Base-by-base conservation (phyloP, 2,888 invertebrate species). In the Schizaphis graminum region DNA sequence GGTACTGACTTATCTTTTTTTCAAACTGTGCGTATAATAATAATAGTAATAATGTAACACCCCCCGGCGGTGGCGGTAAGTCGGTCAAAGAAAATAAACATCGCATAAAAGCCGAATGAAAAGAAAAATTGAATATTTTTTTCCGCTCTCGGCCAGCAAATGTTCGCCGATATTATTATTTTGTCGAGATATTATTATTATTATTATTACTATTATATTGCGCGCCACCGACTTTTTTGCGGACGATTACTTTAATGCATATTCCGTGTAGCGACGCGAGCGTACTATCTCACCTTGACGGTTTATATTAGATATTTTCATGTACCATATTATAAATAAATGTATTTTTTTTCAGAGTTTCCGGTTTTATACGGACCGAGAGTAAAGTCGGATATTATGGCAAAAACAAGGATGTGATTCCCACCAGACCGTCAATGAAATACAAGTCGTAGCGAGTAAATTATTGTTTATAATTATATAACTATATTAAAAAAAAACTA, bases 161-260 rank as follows among this genome's bases (percentile, higher is more conserved):
- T 89, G 35, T 89, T 13, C n/a, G 26, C 41, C 41, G 41, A 44
- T 89, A 89, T 57, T 89, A 77, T 77, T 77, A 77, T 89, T 53
- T 47, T 49, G 35, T 53, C 26, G 41, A 57, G 86, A 77, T 77
- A 77, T 77, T 77, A 77, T 77, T 77, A 67, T n/a, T 67, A 67
- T 61, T 61, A 67, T 67, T 67, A 67, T 67, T 67, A 67, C n/a
- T 67, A 67, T 35, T 57, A 10, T 57, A 77, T 35, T 35, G 67
- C 49, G 49, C 13, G 16, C 47, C n/a, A 57, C 41, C 91, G 84
- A 28, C 10, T 41, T n/a, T 90, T 91, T 53, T 47, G 41, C 8
- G 53, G 41, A 41, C 84, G 84, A 84, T 91, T 84, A 84, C 91
- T 91, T 91, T 84, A 91, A 91, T 84, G 91, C 91, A 41, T 53